Base-by-base conservation (phyloP, 2,797 vertebrate genomes). In the Chanos chanos region DNA sequence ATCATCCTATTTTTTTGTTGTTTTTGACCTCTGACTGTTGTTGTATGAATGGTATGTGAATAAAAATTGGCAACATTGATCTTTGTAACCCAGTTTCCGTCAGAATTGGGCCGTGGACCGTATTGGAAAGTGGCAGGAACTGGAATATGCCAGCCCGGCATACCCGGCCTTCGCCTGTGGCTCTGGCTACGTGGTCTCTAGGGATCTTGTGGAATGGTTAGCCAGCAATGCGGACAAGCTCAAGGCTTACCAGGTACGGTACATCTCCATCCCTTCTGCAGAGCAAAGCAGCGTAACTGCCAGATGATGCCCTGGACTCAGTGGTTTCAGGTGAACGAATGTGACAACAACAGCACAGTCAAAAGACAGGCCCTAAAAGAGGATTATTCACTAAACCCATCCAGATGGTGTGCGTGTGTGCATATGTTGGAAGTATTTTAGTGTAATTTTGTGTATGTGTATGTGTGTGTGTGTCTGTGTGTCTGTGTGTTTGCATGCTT, bases 161-260 rank as follows among this genome's bases (percentile, higher is more conserved):
- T 98, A 99, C 78, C 96, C 97, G 0, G 95, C 96, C 2, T 99
- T 99, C 21, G 93, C 97, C 1, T 99, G 97, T 25, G 95, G 97
- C 16, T 97, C 95, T 0, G 97, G 96, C 21, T 99, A 99, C 0
- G 89, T 95, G 62, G 90, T 94, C 73, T 96, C 96, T 66, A 90
- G 77, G 70, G 94, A 97, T 75, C 88, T 99, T 16, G 92, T 96
- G 41, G 84, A 91, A 71, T 99, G 97, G 96, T 87, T 99, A 43
- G 94, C 94, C 69, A 82, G 83, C 77, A 98, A 99, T 52, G 86
- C 93, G 1, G 88, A 86, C 37, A 85, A 91, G 50, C 77, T 99
- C 44, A 97, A 96, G 84, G 92, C 94, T 0, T 99, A 99, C 71
- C 97, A 99, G 94, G 96, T 97, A 86, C 5, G 21, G 16, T 13